Evolutionary conservation across 2,888 invertebrate genomes (phyloP).

Genomic region (Troilus luridus): DNA sequence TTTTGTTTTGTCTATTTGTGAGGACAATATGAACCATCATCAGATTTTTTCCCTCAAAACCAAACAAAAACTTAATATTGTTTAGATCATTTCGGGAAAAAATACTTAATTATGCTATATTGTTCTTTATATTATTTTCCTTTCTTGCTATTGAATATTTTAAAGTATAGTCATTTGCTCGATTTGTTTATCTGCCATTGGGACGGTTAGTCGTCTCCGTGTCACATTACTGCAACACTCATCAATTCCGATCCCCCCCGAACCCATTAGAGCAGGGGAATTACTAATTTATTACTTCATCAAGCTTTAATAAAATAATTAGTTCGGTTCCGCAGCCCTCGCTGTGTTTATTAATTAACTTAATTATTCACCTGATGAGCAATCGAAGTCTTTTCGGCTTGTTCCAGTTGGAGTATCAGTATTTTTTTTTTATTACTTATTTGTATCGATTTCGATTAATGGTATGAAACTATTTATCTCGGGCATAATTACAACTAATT

Average conservation of each 20-base stretch:
- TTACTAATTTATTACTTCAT: background rate
- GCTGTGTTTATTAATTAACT: background rate
- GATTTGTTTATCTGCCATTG: background rate
- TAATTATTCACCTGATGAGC: background rate
- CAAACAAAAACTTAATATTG: too few relatives aligned
- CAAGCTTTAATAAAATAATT: background rate
- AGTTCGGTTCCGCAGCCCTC: background rate
- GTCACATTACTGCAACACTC: background rate
- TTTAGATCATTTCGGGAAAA: too few relatives aligned
- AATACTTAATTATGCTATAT: too few relatives aligned
- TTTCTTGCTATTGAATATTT: too few relatives aligned
- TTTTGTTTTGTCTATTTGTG: too few relatives aligned
- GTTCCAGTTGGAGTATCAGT: background rate
- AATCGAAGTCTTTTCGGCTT: background rate
- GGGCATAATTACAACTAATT: too few relatives aligned
- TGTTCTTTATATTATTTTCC: too few relatives aligned
- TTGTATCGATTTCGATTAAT: too few relatives aligned
- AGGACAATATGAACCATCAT: too few relatives aligned
- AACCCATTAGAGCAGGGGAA: background rate
- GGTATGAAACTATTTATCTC: too few relatives aligned
- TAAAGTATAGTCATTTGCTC: too few relatives aligned
- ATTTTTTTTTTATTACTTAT: background rate
- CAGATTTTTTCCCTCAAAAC: too few relatives aligned
- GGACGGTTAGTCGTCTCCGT: background rate
- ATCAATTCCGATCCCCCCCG: background rate